phyloP scores from a whole-genome alignment of 2,797 vertebrate species.

The Phoebastria nigripes region DNA sequence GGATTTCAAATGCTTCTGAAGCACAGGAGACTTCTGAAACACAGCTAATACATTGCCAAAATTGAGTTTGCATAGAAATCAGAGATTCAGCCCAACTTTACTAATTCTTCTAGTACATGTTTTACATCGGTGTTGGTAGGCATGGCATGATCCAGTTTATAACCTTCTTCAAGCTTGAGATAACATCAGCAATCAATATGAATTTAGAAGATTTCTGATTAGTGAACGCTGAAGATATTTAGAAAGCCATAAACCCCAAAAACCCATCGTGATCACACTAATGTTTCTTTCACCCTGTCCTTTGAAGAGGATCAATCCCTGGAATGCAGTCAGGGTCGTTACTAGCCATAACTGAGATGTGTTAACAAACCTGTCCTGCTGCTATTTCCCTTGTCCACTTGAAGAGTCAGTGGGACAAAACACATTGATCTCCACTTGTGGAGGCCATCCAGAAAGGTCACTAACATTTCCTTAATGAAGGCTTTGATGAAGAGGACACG shows the following conservation, averaged over 20 bases:
- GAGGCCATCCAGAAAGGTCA: background rate
- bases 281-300: background rate
- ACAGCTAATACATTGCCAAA: background rate
- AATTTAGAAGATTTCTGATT: background rate
- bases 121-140: background rate
- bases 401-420: background rate
- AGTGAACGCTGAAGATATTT: background rate
- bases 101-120: background rate
- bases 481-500: background rate
- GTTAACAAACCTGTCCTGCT: background rate
- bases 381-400: background rate
- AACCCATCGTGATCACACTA: background rate
- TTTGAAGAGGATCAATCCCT: background rate
- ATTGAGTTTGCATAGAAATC: background rate
- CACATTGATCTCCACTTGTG: background rate
- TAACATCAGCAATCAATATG: background rate
- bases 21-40: background rate
- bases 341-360: background rate
- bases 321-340: fast-evolving
- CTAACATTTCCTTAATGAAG: background rate
- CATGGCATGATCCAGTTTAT: background rate
- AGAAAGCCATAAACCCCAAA: background rate
- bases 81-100: background rate
- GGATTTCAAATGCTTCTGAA: background rate
- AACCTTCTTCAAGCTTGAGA: background rate